A percentile compares a stretch with the other conserved stretches of the same genome.
Evolutionary conservation across 2,888 invertebrate species (phyloP).

Genomic region (Athrips mouffetella): DNA sequence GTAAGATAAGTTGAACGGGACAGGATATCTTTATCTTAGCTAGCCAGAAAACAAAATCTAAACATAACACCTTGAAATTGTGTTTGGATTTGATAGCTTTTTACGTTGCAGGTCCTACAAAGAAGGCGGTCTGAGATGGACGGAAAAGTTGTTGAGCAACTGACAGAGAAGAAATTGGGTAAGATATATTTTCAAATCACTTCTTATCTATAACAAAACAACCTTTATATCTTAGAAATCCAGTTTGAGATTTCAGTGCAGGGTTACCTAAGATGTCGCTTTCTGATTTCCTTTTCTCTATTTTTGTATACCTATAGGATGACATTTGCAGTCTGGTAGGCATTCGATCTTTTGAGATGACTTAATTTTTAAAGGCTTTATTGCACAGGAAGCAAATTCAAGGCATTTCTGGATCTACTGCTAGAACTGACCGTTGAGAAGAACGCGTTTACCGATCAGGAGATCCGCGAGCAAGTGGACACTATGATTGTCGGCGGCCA

Average conservation of each 20-base stretch:
- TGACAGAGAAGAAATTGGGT: conserved; percentile 32
- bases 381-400: conserved; percentile 53
- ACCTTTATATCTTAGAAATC: too few species aligned
- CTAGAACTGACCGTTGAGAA: conserved; percentile 65
- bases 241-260: too few species aligned
- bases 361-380: not conserved
- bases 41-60: too few species aligned
- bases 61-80: too few species aligned
- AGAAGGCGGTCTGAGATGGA: conserved; percentile 46
- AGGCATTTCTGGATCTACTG: conserved; percentile 75
- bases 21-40: too few species aligned
- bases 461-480: conserved; percentile 77
- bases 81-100: too few species aligned
- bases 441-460: conserved; percentile 62
- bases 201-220: too few species aligned
- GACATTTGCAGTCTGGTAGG: too few species aligned
- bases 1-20: too few species aligned
- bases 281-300: too few species aligned
- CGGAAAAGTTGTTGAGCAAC: conserved; percentile 32
- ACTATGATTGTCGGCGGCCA: conserved; percentile 79
- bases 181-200: not conserved
- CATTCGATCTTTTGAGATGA: not conserved
- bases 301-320: too few species aligned
- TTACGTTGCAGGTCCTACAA: conserved; percentile 43
- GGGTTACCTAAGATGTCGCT: too few species aligned